Base-by-base conservation (phyloP, 1,140 invertebrate species). In the Triops cancriformis region DNA sequence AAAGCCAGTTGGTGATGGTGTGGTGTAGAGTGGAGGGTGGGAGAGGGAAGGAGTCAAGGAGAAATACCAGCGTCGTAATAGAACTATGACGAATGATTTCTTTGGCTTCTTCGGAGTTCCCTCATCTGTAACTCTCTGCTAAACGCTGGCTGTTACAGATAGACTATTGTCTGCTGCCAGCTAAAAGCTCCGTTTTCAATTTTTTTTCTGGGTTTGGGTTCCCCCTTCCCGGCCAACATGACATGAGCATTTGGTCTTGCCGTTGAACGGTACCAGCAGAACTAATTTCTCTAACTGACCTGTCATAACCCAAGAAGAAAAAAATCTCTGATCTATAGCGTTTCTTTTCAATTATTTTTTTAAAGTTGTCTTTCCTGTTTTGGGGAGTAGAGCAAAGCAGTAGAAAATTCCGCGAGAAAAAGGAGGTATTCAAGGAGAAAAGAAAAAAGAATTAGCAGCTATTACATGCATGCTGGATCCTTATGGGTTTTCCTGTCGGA, bases 401-500 rank as follows among this genome's bases (percentile, higher is more conserved):
- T n/a, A 6, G 23, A 18, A 14, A 23, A 4, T 64, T 45, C 43
- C 11, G 43, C 4, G 11, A 64, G 0, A 6, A 18, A 6, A n/a
- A n/a, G 51, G 18, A 64, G 51, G 4, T 64, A n/a, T 64, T 64
- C 18, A 18, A 64, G 23, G n/a, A 23, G n/a, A n/a, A n/a, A n/a
- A 64, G 18, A 23, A 23, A 64, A 64, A 64, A 64, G 23, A 23
- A 64, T 64, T 64, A 64, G 51, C 23, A 23, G 51, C 51, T 64
- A 64, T 64, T 64, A 64, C 51, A 64, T 64, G 51, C 51, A 64
- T 64, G 51, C 51, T 14, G 51, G 51, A 64, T n/a, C 51, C 51
- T 64, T 64, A 64, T 64, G 51, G 51, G 51, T 64, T 64, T 64
- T 64, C 51, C 51, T 64, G 51, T 64, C 51, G 51, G 51, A 64